Evolutionary conservation across 1,140 invertebrate species (phyloP), one percentile per base, ranked within the genome.

Genomic region (Drosophila quadrilineata): DNA sequence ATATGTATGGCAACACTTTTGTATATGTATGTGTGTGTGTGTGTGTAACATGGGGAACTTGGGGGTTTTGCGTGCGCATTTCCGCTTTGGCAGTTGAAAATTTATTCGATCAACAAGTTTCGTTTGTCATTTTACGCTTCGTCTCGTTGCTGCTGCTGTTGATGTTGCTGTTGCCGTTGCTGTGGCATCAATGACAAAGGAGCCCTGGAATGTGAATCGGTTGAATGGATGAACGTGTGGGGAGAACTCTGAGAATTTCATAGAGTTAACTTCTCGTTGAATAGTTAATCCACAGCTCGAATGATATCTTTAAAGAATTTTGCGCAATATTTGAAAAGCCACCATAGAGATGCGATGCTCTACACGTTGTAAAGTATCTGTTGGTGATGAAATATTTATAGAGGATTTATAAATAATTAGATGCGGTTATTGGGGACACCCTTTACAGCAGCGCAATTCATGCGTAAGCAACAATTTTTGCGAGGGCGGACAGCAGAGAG

Each of bases 41-140:
- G n/a, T 43, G 24, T 36, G 26, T 45, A 49, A 43, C 53, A 50
- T 49, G 29, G 41, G n/a, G 6, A 60, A 67, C 29, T 58, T 41
- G 43, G 43, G 69, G 71, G 77, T 75, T 76, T 84, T 84, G 69
- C 70, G 64, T 65, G 73, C 74, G 54, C 79, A 85, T 85, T 85
- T 84, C 77, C 79, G 74, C 74, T 62, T 79, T 73, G 65, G 28
- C 43, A 50, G 69, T 72, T 85, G 57, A 75, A 59, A 85, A 74
- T 67, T 79, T 77, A 84, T 77, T 77, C 80, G 79, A 84, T 84
- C 77, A 84, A 84, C 77, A 84, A 84, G 77, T 84, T 74, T 85
- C 70, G 65, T 76, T 82, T 84, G 73, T 84, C 79, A 64, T 85
- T 82, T 82, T 73, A 84, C 70, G 79, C 73, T 70, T 71, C 73